These are phyloP conservation scores for Fringilla coelebs DNA, from an alignment of 2,797 vertebrate genomes.

Conservation along the genomic window DNA sequence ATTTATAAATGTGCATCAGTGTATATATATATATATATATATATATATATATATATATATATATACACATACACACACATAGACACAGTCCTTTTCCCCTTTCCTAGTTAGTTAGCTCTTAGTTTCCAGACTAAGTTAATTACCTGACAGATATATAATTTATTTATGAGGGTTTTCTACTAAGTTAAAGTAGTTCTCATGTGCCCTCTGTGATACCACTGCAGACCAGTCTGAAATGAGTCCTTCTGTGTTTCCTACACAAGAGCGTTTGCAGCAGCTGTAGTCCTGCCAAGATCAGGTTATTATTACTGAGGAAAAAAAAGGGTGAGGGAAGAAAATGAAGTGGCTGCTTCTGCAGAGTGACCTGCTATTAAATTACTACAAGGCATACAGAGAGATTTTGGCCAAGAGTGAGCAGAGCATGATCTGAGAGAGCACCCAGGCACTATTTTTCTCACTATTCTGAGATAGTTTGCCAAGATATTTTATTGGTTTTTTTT, in stretches of 20 bases:
- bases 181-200: not conserved
- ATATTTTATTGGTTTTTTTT: not conserved
- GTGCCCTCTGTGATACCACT: not conserved
- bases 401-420: not conserved
- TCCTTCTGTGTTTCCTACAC: not conserved
- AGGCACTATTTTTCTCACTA: not conserved
- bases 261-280: not conserved
- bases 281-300: not conserved
- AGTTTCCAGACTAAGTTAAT: not conserved
- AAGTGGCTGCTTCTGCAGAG: not conserved
- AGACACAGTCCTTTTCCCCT: not conserved
- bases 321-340: not conserved
- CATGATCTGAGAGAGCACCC: not conserved
- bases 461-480: not conserved
- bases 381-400: not conserved
- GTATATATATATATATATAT: not conserved
- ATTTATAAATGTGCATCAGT: not conserved
- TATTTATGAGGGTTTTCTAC: not conserved
- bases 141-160: not conserved
- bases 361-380: not conserved
- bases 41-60: not conserved
- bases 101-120: not conserved
- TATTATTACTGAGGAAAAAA: not conserved
- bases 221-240: not conserved
- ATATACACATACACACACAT: not conserved